Percentiles rank a stretch among this genome's conserved stretches.
These are phyloP conservation scores for Tipula helvola DNA, from an alignment of 2,888 invertebrate species.

Conservation along the genomic window DNA sequence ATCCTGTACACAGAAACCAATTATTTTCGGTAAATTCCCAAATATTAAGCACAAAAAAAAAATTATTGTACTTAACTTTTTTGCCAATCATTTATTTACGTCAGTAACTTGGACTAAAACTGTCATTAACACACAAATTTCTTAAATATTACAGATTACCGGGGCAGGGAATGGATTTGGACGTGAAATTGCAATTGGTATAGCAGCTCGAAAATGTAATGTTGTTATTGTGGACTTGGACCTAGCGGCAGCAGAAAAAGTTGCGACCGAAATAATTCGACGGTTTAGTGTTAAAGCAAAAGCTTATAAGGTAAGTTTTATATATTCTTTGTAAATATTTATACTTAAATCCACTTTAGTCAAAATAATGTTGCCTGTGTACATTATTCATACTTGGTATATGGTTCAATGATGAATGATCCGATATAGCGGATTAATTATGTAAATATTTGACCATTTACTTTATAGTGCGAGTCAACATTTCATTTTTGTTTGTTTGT, in stretches of 20 bases:
- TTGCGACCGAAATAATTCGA: slow-evolving; percentile 14
- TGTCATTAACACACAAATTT: background rate
- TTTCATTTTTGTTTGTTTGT: no score
- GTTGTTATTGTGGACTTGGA: slow-evolving; percentile 14
- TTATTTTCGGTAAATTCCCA: no score
- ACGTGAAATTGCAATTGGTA: slow-evolving; percentile 20
- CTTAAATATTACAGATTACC: slow-evolving; percentile 19
- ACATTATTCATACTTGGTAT: no score
- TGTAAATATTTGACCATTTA: background rate
- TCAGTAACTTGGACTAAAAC: background rate
- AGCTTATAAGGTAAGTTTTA: slow-evolving; percentile 12
- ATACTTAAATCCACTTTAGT: background rate
- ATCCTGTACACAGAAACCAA: no score
- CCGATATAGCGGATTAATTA: background rate
- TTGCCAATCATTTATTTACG: background rate
- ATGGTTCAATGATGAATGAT: background rate
- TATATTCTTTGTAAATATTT: background rate
- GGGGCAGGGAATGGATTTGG: slow-evolving; percentile 24
- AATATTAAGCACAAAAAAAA: no score
- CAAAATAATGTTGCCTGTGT: no score
- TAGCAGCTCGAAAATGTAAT: slow-evolving; percentile 18
- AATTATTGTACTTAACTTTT: background rate
- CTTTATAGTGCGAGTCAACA: no score
- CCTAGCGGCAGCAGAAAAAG: background rate
- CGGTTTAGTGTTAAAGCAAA: slow-evolving; percentile 16